These are phyloP conservation scores for Belgica antarctica DNA, from an alignment of 2,888 invertebrate genomes.

Conservation along the genomic window DNA sequence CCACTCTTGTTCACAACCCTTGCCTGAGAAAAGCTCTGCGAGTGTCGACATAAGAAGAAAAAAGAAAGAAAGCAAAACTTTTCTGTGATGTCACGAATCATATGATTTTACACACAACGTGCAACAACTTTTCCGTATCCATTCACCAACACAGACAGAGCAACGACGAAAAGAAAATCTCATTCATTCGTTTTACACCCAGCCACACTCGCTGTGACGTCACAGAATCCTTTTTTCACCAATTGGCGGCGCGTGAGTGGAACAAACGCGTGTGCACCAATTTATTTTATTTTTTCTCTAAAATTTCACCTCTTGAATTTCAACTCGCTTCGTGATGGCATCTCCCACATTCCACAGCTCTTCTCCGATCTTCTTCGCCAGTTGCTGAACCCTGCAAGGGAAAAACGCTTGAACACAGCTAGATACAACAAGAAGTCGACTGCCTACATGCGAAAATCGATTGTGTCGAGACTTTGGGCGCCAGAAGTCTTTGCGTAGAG, in stretches of 20 bases:
- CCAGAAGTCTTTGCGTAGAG: constrained; percentile 28
- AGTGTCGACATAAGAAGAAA: too few relatives aligned
- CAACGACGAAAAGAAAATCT: too few relatives aligned
- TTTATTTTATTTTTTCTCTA: background rate
- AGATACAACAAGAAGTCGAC: constrained; percentile 1
- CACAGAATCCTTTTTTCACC: constrained; percentile 3
- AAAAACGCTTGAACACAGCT: too few relatives aligned
- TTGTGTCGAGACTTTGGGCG: constrained; percentile 35
- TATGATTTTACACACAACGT: constrained; percentile 19
- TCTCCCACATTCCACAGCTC: constrained; percentile 17
- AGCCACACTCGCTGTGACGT: constrained; percentile 1
- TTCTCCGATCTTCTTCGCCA: constrained; percentile 33
- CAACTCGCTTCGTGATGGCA: constrained; percentile 15
- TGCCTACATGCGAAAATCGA: constrained; percentile 42
- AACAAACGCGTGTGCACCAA: background rate
- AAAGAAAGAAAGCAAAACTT: background rate
- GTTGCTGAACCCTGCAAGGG: constrained; percentile 17
- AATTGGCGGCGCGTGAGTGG: background rate
- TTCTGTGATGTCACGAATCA: constrained; percentile 19
- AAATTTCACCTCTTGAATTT: constrained; percentile 36
- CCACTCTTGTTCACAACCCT: constrained; percentile 54
- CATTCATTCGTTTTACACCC: constrained; percentile 9
- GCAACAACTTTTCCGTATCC: constrained; percentile 14
- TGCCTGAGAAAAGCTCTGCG: constrained; percentile 51
- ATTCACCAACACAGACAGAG: background rate